Conservation (phyloP, 2,113 vertebrate genomes). For the Callospermophilus lateralis region DNA sequence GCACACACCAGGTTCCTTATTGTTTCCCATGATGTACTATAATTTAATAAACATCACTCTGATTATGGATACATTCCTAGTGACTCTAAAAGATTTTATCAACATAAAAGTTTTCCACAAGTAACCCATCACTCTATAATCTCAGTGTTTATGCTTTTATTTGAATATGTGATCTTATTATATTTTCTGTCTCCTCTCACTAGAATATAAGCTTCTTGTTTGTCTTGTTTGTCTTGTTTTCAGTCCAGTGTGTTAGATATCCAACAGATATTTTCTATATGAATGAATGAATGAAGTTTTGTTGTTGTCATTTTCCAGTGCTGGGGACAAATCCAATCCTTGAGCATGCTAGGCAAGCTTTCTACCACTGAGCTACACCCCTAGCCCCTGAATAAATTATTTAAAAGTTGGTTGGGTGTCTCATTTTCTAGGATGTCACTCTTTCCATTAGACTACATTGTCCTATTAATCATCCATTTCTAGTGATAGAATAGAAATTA, state of each 20-base stretch:
- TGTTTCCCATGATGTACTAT: neutral
- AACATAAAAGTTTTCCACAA: neutral
- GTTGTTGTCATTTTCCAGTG: neutral
- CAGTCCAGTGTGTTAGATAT: neutral
- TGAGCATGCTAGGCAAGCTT: neutral
- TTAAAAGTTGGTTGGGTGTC: neutral
- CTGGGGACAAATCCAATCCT: neutral
- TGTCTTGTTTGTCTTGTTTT: slow-evolving; percentile 3
- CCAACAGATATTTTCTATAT: neutral
- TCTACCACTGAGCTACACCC: neutral
- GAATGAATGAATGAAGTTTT: neutral
- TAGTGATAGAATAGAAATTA: neutral
- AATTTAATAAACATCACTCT: slow-evolving; percentile 29
- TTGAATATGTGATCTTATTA: neutral
- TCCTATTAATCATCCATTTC: neutral
- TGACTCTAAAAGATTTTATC: neutral
- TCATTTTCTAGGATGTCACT: neutral
- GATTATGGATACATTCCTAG: neutral
- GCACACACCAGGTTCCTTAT: neutral
- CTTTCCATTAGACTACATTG: neutral
- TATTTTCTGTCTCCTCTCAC: neutral
- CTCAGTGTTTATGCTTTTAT: neutral
- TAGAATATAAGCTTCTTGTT: neutral
- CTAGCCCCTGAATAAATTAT: neutral
- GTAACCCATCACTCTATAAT: neutral